Base-by-base conservation (phyloP, 2,888 invertebrate genomes). In the Atrina japonica region DNA sequence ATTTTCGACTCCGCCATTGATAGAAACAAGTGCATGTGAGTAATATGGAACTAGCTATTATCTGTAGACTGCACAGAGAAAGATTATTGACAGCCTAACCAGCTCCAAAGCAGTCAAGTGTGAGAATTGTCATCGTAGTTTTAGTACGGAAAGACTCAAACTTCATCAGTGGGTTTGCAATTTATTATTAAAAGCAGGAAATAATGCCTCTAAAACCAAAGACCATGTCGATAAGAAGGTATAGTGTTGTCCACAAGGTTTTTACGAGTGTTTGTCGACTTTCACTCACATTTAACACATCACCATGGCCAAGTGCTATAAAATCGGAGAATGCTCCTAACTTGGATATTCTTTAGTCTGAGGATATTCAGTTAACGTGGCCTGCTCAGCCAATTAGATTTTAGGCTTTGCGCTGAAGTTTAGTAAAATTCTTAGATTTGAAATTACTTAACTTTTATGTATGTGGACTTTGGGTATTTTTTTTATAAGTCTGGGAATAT, bases 61-160 rank as follows among this genome's bases (percentile, higher is more conserved):
- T 16, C 23, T 52, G 16, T 21, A 52, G n/a, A 3, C 23, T 52
- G 21, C 52, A 52, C 21, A 52, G 52, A 7, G 23, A 23, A 52
- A 52, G 21, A 18, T 52, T 52, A 7, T 14, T 52, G 14, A 18
- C 11, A 3, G 23, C 14, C 5, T 11, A 7, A 35, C 35, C 35
- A 23, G 16, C 23, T 21, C 47, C 47, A 18, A 18, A 7, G 52
- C 25, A n/a, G 49, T 64, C 2, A 50, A 40, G 35, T 64, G 64
- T 27, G 56, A 43, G 47, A 92, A 92, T 78, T 94, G 94, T 83
- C 93, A 93, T n/a, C 90, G 94, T 64, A 94, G 93, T 35, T 94
- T 94, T 88, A 90, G 92, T 75, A 93, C 94, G 0, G 94, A 94
- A 77, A 91, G 94, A 27, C 86, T 94, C 40, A 83, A 90, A n/a